Percentiles rank a stretch among this genome's conserved stretches.
phyloP scores from a whole-genome alignment of 2,888 invertebrate species.

The Catocala fraxini region DNA sequence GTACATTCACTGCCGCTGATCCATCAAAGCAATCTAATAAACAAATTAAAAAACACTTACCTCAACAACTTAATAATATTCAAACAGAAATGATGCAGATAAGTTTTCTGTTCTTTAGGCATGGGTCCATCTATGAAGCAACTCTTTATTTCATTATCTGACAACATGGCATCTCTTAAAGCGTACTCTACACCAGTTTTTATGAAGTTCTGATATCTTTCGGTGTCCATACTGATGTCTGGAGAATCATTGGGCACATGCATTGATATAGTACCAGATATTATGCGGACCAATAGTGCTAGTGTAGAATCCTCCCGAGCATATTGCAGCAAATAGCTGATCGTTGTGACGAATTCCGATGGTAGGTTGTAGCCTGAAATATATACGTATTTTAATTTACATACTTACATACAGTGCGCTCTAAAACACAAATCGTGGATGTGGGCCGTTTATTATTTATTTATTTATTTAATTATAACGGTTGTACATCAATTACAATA shows the following conservation, averaged over 20 bases:
- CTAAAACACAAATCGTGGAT: no score
- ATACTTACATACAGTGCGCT: no score
- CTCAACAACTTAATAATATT: conserved; percentile 79
- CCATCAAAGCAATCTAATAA: no score
- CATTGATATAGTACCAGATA: conserved; percentile 88
- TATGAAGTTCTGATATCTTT: conserved; percentile 74
- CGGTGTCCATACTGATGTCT: conserved; percentile 73
- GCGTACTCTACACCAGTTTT: conserved; percentile 80
- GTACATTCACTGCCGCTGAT: no score
- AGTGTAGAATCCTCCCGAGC: conserved; percentile 88
- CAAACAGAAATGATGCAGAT: conserved; percentile 76
- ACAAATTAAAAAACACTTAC: no score
- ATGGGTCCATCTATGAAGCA: conserved; percentile 67
- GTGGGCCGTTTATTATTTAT: no score
- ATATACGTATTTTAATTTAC: no score
- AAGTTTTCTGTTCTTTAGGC: conserved; percentile 76
- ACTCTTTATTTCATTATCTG: conserved; percentile 74
- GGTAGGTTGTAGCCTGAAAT: conserved; percentile 87
- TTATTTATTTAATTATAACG: no score
- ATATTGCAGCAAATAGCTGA: conserved; percentile 88
- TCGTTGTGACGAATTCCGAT: conserved; percentile 88
- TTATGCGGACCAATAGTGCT: conserved; percentile 88
- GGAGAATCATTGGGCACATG: conserved; percentile 73
- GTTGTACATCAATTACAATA: no score
- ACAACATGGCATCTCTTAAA: conserved; percentile 72